Percentiles rank a stretch among this genome's conserved stretches.
Conservation (phyloP, 2,888 invertebrate species). For the Aphidius colemani region DNA sequence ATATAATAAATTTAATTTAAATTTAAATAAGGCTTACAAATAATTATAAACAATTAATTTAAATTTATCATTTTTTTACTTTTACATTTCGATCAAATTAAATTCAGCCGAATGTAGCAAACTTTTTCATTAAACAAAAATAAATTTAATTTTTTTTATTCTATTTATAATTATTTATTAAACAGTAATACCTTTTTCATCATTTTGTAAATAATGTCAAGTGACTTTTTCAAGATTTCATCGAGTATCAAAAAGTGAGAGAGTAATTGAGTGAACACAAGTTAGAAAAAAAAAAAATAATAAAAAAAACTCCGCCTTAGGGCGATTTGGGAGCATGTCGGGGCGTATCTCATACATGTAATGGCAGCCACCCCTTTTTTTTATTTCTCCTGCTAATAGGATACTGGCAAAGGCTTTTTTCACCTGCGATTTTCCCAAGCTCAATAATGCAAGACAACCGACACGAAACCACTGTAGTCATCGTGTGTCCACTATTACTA, state of each 20-base stretch:
- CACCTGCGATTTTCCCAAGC: slow-evolving; percentile 58
- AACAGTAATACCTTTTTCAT: no score
- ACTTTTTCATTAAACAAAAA: no score
- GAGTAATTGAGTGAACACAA: neutral
- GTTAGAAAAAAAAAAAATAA: no score
- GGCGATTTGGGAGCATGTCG: slow-evolving; percentile 27
- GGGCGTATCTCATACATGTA: slow-evolving; percentile 33
- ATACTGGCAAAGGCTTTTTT: slow-evolving; percentile 35
- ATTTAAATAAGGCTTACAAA: slow-evolving; percentile 39
- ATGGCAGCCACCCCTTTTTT: slow-evolving; percentile 25
- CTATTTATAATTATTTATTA: no score
- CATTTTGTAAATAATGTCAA: neutral
- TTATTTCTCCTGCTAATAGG: slow-evolving; percentile 34
- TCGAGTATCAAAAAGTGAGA: no score
- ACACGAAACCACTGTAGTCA: slow-evolving; percentile 36
- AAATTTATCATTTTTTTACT: no score
- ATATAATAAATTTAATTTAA: neutral
- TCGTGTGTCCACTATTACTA: slow-evolving; percentile 20
- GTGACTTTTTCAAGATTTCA: slow-evolving; percentile 33
- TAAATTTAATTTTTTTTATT: no score
- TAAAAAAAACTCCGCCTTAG: slow-evolving; percentile 15
- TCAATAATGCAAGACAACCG: slow-evolving; percentile 54
- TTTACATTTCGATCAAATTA: no score
- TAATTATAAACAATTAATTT: no score
- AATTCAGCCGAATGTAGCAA: no score